Percentiles rank a stretch among this genome's conserved stretches.
Conservation (phyloP, 2,113 vertebrate genomes). For the Bos taurus region DNA sequence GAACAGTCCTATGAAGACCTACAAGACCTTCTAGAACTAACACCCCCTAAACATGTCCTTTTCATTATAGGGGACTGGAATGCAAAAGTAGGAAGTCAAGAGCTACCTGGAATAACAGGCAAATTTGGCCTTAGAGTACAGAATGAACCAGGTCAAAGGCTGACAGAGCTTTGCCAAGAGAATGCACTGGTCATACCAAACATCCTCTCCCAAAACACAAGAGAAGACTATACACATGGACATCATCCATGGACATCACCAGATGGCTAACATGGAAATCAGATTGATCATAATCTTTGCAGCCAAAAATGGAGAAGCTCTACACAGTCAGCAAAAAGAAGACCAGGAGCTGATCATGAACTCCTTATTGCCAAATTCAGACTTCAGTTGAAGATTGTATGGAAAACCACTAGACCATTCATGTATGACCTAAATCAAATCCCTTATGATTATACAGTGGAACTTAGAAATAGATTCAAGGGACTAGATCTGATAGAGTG, state of each 20-base stretch:
- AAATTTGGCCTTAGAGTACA: not conserved
- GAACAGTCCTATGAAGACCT: not conserved
- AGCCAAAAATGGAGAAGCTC: not conserved
- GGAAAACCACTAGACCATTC: not conserved
- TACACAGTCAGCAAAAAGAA: not conserved
- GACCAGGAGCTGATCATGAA: not conserved
- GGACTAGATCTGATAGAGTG: not conserved
- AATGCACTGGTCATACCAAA: not conserved
- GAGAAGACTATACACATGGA: not conserved
- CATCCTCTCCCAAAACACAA: not conserved
- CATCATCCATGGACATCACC: not conserved
- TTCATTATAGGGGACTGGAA: not conserved
- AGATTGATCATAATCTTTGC: not conserved
- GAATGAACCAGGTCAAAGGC: not conserved
- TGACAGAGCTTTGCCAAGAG: not conserved
- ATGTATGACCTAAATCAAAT: not conserved
- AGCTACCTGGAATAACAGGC: not conserved
- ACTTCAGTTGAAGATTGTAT: not conserved
- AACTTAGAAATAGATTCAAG: not conserved
- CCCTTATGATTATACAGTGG: not conserved
- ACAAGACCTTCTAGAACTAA: not conserved
- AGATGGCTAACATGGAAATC: accelerated
- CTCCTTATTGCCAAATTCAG: not conserved
- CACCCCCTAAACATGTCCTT: not conserved
- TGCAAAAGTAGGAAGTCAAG: not conserved